These are phyloP conservation scores for Amyelois transitella DNA, from an alignment of 1,140 invertebrate genomes.

Conservation along the genomic window DNA sequence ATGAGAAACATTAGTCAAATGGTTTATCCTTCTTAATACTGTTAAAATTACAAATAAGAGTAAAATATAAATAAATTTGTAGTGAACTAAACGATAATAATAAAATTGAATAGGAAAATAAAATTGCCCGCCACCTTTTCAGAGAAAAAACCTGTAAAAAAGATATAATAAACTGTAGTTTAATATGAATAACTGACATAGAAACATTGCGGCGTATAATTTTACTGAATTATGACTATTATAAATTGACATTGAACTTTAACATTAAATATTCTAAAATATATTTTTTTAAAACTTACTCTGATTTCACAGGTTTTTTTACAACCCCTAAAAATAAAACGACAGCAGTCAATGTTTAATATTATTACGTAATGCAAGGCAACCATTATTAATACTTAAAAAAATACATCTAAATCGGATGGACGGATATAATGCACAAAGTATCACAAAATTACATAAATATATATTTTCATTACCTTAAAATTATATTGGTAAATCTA, in stretches of 20 bases:
- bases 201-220: no score
- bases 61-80: background rate
- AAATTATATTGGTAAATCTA: constrained; percentile 31
- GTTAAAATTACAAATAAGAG: background rate
- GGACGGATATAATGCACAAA: constrained; percentile 45
- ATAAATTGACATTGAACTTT: no score
- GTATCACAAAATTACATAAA: constrained; percentile 50
- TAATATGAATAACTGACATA: no score
- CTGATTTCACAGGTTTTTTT: constrained; percentile 14
- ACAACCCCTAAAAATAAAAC: constrained; percentile 11
- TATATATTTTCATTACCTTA: constrained; percentile 14
- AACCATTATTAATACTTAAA: constrained; percentile 18
- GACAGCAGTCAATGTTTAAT: background rate
- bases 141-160: constrained; percentile 1
- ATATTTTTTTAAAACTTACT: no score
- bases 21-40: background rate
- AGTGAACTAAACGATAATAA: background rate
- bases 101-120: background rate
- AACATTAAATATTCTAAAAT: no score
- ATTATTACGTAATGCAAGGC: constrained; percentile 34
- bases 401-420: background rate
- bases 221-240: no score
- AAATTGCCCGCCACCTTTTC: constrained; percentile 4
- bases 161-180: no score
- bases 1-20: no score